These are phyloP conservation scores for Sander vitreus DNA, from an alignment of 2,113 vertebrate species.

Conservation along the genomic window DNA sequence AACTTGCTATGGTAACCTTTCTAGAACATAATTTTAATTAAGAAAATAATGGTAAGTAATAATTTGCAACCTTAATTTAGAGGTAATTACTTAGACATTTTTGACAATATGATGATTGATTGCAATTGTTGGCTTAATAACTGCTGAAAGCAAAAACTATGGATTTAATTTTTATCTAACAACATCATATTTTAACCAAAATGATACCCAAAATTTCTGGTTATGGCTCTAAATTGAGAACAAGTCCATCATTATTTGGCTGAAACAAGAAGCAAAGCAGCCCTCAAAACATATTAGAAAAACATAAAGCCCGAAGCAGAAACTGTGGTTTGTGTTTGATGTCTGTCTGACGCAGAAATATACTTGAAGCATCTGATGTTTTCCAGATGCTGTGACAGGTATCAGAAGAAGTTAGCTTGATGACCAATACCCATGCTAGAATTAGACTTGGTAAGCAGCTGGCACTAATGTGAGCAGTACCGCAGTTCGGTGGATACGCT, in stretches of 20 bases:
- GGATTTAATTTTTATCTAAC: background rate
- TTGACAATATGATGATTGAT: background rate
- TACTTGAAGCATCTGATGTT: constrained; percentile 23
- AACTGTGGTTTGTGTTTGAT: constrained; percentile 12
- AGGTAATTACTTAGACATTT: background rate
- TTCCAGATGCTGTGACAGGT: constrained; percentile 49
- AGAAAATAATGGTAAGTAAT: background rate
- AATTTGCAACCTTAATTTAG: background rate
- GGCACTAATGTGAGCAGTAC: constrained; percentile 31
- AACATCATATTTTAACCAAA: background rate
- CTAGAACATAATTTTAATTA: background rate
- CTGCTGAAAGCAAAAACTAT: background rate
- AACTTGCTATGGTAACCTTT: background rate
- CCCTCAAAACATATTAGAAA: background rate
- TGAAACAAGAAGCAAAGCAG: background rate
- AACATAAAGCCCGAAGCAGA: constrained; percentile 10
- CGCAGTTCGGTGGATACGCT: constrained; percentile 1
- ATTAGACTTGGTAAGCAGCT: constrained; percentile 57
- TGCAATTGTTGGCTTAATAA: background rate
- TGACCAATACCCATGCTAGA: constrained; percentile 51
- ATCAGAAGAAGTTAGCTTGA: constrained; percentile 57
- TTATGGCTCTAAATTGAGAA: background rate
- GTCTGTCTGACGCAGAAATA: constrained; percentile 28
- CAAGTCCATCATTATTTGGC: background rate
- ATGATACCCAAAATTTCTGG: background rate